These are phyloP conservation scores for Dissostichus mawsoni DNA, from an alignment of 2,113 vertebrate species.

Conservation along the genomic window DNA sequence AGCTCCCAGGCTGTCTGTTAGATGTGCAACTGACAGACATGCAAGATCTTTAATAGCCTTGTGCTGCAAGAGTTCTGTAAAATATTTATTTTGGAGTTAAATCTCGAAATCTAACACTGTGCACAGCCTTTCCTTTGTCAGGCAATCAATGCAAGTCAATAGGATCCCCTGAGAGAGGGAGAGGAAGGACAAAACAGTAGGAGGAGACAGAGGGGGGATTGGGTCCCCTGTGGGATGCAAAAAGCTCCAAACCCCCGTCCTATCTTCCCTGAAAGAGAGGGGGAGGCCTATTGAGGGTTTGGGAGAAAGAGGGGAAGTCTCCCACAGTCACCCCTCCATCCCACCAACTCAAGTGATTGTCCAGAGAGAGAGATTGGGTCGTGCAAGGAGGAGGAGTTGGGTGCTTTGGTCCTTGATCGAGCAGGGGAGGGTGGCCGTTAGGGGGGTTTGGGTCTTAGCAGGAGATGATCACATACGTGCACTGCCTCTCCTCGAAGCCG, in stretches of 20 bases:
- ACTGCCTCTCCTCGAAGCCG: slow-evolving; percentile 84
- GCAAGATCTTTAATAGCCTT: slow-evolving; percentile 24
- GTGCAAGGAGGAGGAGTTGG: slow-evolving; percentile 65
- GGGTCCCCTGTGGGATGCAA: slow-evolving; percentile 73
- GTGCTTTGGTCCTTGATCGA: slow-evolving; percentile 50
- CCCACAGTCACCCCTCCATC: slow-evolving; percentile 67
- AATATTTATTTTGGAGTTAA: slow-evolving; percentile 65
- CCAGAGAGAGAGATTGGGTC: slow-evolving; percentile 55
- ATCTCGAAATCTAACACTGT: slow-evolving; percentile 74
- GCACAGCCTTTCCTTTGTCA: slow-evolving; percentile 76
- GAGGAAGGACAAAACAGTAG: slow-evolving; percentile 74
- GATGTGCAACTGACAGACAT: not conserved
- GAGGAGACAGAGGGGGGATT: slow-evolving; percentile 59
- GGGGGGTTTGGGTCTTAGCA: slow-evolving; percentile 61
- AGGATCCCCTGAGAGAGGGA: slow-evolving; percentile 75
- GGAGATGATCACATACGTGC: slow-evolving; percentile 88
- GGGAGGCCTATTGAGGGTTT: slow-evolving; percentile 54
- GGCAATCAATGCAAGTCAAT: slow-evolving; percentile 81
- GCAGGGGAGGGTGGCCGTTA: slow-evolving; percentile 49
- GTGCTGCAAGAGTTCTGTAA: slow-evolving; percentile 48
- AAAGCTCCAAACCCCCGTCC: slow-evolving; percentile 63
- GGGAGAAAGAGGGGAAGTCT: slow-evolving; percentile 46
- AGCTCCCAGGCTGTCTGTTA: slow-evolving; percentile 17
- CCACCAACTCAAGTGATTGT: slow-evolving; percentile 61
- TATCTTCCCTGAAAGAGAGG: slow-evolving; percentile 46